Percentiles rank a stretch among this genome's conserved stretches.
Evolutionary conservation across 2,113 vertebrate species (phyloP).

Genomic region (Carettochelys insculpta): DNA sequence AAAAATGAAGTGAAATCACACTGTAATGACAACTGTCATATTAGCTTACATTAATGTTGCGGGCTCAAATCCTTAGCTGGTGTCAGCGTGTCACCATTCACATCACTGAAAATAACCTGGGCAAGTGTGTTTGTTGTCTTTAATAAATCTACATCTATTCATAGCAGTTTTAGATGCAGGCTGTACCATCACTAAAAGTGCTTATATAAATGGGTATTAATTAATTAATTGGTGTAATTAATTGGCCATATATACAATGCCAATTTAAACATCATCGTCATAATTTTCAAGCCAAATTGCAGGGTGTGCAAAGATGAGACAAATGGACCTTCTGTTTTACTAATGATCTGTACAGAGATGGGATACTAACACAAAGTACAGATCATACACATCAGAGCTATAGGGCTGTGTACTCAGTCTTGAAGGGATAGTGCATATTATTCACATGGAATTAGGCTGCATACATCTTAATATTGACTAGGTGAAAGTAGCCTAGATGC

Average conservation of each 20-base stretch:
- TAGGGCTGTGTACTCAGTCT: not conserved
- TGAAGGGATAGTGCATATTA: not conserved
- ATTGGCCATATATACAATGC: not conserved
- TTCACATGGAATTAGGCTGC: not conserved
- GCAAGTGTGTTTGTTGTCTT: not conserved
- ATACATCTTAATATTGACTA: not conserved
- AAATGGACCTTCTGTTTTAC: not conserved
- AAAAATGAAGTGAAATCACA: not conserved
- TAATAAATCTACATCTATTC: not conserved
- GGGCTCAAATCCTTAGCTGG: not conserved
- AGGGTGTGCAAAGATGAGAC: not conserved
- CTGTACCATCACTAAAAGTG: not conserved
- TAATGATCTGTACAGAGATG: not conserved
- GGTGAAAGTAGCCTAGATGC: conserved; percentile 3
- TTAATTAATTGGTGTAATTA: too few relatives aligned
- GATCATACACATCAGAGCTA: not conserved
- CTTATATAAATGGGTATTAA: not conserved
- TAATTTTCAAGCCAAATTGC: not conserved
- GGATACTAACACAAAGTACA: not conserved
- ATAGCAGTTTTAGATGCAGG: not conserved
- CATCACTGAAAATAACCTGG: not conserved
- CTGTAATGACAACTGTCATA: not conserved
- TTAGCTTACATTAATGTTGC: not conserved
- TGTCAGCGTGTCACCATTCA: not conserved
- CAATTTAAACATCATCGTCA: not conserved